Conservation (phyloP, 1,140 invertebrate genomes). For the Meloidogyne floridensis region DNA sequence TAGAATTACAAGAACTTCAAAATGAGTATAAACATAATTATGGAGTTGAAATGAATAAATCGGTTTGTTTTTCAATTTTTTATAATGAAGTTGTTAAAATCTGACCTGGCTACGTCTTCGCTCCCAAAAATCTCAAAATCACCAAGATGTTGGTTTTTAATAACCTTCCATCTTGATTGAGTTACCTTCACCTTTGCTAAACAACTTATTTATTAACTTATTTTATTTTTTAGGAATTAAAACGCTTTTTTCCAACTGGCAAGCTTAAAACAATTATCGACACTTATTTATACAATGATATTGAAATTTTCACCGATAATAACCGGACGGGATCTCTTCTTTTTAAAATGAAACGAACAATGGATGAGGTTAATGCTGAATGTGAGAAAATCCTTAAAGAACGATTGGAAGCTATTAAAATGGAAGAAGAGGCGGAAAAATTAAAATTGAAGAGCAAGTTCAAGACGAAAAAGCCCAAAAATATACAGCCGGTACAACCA, state of each 20-base stretch:
- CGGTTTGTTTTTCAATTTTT: not conserved
- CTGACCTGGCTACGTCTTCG: too few species aligned
- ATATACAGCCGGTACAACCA: conserved; percentile 11
- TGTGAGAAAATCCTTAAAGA: conserved; percentile 19
- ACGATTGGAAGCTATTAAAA: conserved; percentile 8
- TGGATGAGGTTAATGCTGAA: not conserved
- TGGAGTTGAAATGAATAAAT: conserved; percentile 20
- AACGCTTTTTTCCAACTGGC: conserved; percentile 24
- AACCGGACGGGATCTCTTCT: conserved; percentile 17
- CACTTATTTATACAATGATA: conserved; percentile 20
- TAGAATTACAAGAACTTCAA: conserved; percentile 11
- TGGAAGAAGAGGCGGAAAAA: conserved; percentile 10
- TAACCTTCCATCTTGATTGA: too few species aligned
- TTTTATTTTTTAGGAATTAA: conserved; percentile 17
- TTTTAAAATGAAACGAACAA: conserved; percentile 23
- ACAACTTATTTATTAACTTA: not conserved
- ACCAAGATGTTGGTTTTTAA: too few species aligned
- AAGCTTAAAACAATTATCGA: conserved; percentile 18
- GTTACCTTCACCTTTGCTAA: too few species aligned
- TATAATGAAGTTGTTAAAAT: not conserved
- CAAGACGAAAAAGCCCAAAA: not conserved
- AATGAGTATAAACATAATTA: not conserved
- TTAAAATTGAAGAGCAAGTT: conserved; percentile 1
- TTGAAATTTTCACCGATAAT: conserved; percentile 18
- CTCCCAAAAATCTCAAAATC: too few species aligned